phyloP scores from a whole-genome alignment of 2,888 invertebrate species.

The Napeogenes inachia region DNA sequence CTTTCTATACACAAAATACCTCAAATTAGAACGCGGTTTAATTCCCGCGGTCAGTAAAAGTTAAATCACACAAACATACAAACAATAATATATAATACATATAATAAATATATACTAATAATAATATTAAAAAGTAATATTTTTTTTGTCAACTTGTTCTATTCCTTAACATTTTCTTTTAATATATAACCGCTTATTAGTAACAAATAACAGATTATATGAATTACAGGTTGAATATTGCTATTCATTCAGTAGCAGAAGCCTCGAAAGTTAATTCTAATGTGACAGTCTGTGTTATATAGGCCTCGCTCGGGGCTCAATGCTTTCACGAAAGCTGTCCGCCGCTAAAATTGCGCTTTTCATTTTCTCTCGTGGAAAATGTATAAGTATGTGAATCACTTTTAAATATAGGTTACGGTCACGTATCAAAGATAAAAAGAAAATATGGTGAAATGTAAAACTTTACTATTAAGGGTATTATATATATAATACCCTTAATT shows the following conservation, averaged over 20 bases:
- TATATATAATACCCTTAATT: too few relatives aligned
- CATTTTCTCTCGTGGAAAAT: background rate
- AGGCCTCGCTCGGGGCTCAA: slow-evolving; percentile 41
- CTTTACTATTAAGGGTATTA: background rate
- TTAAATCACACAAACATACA: too few relatives aligned
- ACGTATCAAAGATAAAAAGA: background rate
- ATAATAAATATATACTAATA: too few relatives aligned
- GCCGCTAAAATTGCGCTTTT: slow-evolving; percentile 23
- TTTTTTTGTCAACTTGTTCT: too few relatives aligned
- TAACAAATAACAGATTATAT: slow-evolving; percentile 6
- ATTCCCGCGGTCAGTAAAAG: too few relatives aligned
- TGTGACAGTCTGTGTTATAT: slow-evolving; percentile 41
- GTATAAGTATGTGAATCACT: background rate
- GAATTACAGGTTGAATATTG: background rate
- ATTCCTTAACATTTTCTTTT: too few relatives aligned
- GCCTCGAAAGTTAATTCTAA: slow-evolving; percentile 52
- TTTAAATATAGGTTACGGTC: slow-evolving; percentile 5
- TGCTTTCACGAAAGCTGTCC: slow-evolving; percentile 42
- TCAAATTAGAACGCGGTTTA: too few relatives aligned
- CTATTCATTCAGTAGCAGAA: slow-evolving; percentile 31
- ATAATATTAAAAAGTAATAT: too few relatives aligned
- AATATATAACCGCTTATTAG: background rate
- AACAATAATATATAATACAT: too few relatives aligned
- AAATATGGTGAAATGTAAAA: background rate
- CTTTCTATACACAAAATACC: too few relatives aligned